Evolutionary conservation across 2,888 invertebrate species (phyloP).

Genomic region (Cryptus viduatorius): DNA sequence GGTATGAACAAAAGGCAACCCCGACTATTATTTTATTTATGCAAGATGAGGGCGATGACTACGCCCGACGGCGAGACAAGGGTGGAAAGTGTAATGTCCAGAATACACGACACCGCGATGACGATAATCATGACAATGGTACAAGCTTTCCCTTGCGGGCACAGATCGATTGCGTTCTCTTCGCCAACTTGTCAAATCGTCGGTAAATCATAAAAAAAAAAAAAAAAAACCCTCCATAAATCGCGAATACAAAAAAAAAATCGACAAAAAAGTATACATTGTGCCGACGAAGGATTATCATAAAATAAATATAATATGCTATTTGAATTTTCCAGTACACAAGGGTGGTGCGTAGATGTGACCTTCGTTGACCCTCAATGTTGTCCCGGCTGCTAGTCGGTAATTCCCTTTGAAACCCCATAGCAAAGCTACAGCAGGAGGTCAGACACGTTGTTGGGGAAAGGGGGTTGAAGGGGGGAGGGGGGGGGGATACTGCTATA

Average conservation of each 20-base stretch:
- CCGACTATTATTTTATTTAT: conserved; percentile 80
- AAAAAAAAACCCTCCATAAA: background rate
- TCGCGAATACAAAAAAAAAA: background rate
- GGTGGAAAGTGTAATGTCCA: conserved; percentile 32
- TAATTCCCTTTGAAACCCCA: conserved; percentile 67
- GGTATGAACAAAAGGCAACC: conserved; percentile 73
- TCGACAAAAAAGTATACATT: background rate
- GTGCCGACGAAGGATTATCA: background rate
- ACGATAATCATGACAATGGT: conserved; percentile 77
- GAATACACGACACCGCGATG: conserved; percentile 76
- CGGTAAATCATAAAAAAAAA: background rate
- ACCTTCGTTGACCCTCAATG: conserved; percentile 53
- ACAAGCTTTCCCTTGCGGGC: conserved; percentile 65
- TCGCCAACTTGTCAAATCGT: background rate
- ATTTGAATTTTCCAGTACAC: conserved; percentile 70
- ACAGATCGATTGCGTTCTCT: background rate
- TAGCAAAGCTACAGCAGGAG: conserved; percentile 8
- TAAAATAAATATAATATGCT: conserved; percentile 40
- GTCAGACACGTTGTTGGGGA: conserved; percentile 35
- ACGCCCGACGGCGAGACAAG: background rate
- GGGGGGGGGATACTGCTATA: conserved; percentile 5
- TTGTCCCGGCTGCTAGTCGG: conserved; percentile 55
- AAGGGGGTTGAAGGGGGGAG: conserved; percentile 20
- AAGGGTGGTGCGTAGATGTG: background rate
- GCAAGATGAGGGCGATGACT: conserved; percentile 32